Base-by-base conservation (phyloP, 2,888 invertebrate species). In the Phoronis australis region DNA sequence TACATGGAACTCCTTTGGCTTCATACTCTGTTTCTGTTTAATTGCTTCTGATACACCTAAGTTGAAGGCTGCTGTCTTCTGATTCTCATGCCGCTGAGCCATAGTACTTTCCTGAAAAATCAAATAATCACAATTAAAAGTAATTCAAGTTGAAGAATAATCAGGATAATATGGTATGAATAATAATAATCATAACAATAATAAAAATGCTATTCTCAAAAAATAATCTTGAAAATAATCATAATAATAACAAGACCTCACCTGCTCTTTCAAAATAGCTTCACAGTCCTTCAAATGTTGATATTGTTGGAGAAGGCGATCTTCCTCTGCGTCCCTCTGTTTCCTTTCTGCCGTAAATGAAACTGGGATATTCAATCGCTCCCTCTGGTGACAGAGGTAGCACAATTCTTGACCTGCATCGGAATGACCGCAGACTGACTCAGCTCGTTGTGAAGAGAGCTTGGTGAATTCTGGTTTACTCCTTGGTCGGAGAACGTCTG, bases 391-490 rank as follows among this genome's bases (percentile, higher is more conserved):
- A 54, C 77, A 77, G 37, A 77, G 61, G 52, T 77, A 77, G 59
- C 77, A 77, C 45, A 77, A 57, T 58, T 77, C 77, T 56, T 77
- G 77, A 0, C 76, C 77, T n/a, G 75, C 73, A 44, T 67, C 66
- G 20, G 66, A 57, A 52, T 76, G 76, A 5, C 68, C 69, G 57
- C 73, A 72, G 15, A 15, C 31, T 31, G 31, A 31, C 9, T 15
- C 31, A 31, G 31, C 9, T n/a, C n/a, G n/a, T n/a, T n/a, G n/a
- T n/a, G n/a, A n/a, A n/a, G n/a, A n/a, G n/a, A n/a, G n/a, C n/a
- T n/a, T n/a, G n/a, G n/a, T n/a, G n/a, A n/a, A n/a, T n/a, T n/a
- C n/a, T n/a, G n/a, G n/a, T n/a, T n/a, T n/a, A n/a, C n/a, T n/a
- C n/a, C n/a, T n/a, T n/a, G n/a, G n/a, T n/a, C n/a, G n/a, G n/a